These are phyloP conservation scores for Brienomyrus longianalis DNA, from an alignment of 2,113 vertebrate genomes.

Conservation along the genomic window DNA sequence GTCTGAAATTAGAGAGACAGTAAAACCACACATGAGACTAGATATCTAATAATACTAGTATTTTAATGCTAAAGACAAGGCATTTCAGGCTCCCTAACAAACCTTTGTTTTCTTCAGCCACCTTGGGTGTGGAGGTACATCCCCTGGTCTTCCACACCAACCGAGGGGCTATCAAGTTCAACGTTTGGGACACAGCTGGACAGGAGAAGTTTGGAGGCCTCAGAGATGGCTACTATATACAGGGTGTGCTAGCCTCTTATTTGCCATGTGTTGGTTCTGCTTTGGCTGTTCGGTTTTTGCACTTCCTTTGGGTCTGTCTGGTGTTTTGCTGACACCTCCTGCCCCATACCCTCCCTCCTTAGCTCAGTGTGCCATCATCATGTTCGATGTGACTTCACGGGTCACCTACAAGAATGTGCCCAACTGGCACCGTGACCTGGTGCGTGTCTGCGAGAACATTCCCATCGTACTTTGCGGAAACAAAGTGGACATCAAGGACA, in stretches of 20 bases:
- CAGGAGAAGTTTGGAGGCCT: conserved; percentile 97
- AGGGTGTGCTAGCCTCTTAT: conserved; percentile 62
- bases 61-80: not conserved
- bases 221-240: conserved; percentile 94
- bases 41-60: not conserved
- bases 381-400: conserved; percentile 97
- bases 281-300: not conserved
- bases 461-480: conserved; percentile 97
- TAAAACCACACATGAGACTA: not conserved
- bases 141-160: conserved; percentile 95
- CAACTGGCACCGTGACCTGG: conserved; percentile 96
- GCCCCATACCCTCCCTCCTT: conserved; percentile 22
- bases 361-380: conserved; percentile 99
- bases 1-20: not conserved
- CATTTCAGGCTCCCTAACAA: not conserved
- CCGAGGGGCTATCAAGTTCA: conserved; percentile 91
- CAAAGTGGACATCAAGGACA: conserved; percentile 98
- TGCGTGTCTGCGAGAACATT: conserved; percentile 97
- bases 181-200: conserved; percentile 98
- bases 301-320: not conserved
- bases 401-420: conserved; percentile 99
- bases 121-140: conserved; percentile 93
- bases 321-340: not conserved
- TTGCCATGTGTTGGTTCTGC: not conserved
- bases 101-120: conserved; percentile 57